Percentiles rank a stretch among this genome's conserved stretches.
These are phyloP conservation scores for Abscondita cerata DNA, from an alignment of 2,888 invertebrate species.

Conservation along the genomic window DNA sequence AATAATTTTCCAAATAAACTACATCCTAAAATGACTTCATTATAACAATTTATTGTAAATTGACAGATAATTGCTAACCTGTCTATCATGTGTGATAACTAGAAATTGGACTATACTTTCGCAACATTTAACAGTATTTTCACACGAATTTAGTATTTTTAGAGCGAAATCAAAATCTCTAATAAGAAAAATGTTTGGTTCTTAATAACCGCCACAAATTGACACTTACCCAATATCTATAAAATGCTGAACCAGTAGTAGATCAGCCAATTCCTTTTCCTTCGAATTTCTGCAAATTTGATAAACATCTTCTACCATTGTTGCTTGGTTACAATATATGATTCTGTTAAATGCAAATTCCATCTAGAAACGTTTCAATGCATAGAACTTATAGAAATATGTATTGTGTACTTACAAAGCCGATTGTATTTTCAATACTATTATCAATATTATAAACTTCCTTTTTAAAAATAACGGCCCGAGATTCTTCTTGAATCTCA, in stretches of 20 bases:
- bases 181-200: conserved; percentile 29
- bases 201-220: too few species aligned
- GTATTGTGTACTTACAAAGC: conserved; percentile 12
- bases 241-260: conserved; percentile 49
- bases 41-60: too few species aligned
- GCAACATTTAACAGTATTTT: conserved; percentile 37
- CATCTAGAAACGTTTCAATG: conserved; percentile 40
- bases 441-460: conserved; percentile 47
- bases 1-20: conserved; percentile 27
- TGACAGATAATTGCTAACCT: conserved; percentile 6
- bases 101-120: conserved; percentile 14
- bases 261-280: conserved; percentile 46
- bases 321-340: conserved; percentile 52
- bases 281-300: conserved; percentile 40
- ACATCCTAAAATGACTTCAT: neutral
- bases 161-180: conserved; percentile 50
- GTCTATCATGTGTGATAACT: neutral
- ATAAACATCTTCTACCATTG: conserved; percentile 55
- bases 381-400: neutral
- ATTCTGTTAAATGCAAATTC: conserved; percentile 49
- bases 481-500: conserved; percentile 55
- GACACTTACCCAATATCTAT: conserved; percentile 51
- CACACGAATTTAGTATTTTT: conserved; percentile 47
- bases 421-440: conserved; percentile 5
- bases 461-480: conserved; percentile 59